These are phyloP conservation scores for Agonum fuliginosum DNA, from an alignment of 2,888 invertebrate genomes.

Conservation along the genomic window DNA sequence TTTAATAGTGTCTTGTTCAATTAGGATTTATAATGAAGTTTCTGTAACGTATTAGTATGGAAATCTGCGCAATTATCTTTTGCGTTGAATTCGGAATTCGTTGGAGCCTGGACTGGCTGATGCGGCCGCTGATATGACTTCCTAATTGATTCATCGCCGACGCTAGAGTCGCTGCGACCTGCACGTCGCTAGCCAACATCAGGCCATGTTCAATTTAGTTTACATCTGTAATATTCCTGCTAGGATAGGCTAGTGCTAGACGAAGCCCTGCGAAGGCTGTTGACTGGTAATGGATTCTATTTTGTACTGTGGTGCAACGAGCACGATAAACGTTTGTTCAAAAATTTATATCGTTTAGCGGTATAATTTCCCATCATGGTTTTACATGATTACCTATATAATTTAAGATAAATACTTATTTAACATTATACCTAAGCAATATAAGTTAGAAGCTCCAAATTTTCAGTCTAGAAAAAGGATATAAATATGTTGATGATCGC, in stretches of 20 bases:
- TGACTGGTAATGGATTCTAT: slow-evolving; percentile 16
- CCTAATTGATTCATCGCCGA: slow-evolving; percentile 58
- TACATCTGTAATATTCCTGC: slow-evolving; percentile 53
- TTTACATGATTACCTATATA: no score
- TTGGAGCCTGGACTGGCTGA: slow-evolving; percentile 41
- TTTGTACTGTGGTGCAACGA: neutral
- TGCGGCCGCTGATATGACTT: slow-evolving; percentile 50
- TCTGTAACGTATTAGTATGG: slow-evolving; percentile 60
- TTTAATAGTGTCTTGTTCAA: slow-evolving; percentile 60
- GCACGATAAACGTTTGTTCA: no score
- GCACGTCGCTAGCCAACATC: neutral
- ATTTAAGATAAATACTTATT: no score
- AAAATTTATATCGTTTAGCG: no score
- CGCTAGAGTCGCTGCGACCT: neutral
- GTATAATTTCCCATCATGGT: no score
- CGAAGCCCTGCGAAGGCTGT: neutral
- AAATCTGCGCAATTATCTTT: slow-evolving; percentile 61
- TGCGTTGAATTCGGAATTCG: slow-evolving; percentile 57
- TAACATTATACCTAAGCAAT: no score
- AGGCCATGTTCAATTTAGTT: slow-evolving; percentile 54
- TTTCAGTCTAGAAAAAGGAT: no score
- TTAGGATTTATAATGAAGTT: slow-evolving; percentile 60
- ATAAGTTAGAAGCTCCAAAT: no score
- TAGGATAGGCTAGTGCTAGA: neutral
- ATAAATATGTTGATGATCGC: no score